Conservation (phyloP, 1,140 invertebrate genomes). For the Acromyrmex echinatior region DNA sequence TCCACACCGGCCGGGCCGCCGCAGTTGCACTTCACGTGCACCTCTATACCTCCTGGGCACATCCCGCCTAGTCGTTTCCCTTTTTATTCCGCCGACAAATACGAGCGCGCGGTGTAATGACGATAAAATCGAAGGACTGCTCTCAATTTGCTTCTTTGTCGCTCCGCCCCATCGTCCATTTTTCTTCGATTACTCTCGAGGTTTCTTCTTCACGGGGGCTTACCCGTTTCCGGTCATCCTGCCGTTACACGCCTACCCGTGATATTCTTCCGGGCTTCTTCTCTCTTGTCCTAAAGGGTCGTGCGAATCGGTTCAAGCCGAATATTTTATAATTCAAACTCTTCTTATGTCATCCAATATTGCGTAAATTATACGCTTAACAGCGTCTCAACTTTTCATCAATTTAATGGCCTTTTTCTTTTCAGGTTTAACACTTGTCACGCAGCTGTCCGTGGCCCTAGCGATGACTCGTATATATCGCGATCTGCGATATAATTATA, state of each 20-base stretch:
- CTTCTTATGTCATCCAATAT: slow-evolving; percentile 5
- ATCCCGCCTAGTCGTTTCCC: slow-evolving; percentile 65
- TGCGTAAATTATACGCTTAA: slow-evolving; percentile 10
- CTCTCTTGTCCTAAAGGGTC: background rate
- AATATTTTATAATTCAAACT: background rate
- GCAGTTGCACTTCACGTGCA: background rate
- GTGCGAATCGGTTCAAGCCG: background rate
- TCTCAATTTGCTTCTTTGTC: slow-evolving; percentile 54
- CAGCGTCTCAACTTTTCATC: slow-evolving; percentile 1
- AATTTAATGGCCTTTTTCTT: background rate
- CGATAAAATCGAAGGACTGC: slow-evolving; percentile 49
- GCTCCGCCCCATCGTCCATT: slow-evolving; percentile 35
- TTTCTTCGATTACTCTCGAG: background rate
- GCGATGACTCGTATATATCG: slow-evolving; percentile 32
- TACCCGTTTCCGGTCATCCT: slow-evolving; percentile 22
- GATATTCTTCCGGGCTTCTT: slow-evolving; percentile 17
- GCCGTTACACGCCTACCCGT: background rate
- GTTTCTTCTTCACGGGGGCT: slow-evolving; percentile 3
- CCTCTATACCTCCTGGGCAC: background rate
- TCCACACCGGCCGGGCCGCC: slow-evolving; percentile 45
- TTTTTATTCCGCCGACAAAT: slow-evolving; percentile 72
- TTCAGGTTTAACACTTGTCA: slow-evolving; percentile 12
- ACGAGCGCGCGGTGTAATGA: slow-evolving; percentile 56
- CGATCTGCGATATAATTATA: slow-evolving; percentile 31
- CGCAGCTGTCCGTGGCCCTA: background rate